Evolutionary conservation across 2,888 invertebrate species (phyloP).

Genomic region (Eupithecia centaureata): DNA sequence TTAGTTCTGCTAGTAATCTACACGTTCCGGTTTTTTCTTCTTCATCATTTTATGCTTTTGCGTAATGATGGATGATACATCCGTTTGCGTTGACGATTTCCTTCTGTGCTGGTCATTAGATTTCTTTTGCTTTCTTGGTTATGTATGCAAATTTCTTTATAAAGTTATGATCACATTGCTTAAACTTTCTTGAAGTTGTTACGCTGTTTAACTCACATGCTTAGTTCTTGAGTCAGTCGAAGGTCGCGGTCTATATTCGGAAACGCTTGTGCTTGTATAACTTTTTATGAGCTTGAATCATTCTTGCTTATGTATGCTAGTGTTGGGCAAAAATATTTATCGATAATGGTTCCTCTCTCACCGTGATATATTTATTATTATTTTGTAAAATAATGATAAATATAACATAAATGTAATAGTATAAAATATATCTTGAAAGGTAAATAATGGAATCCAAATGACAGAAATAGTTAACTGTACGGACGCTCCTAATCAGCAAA

Average conservation of each 20-base stretch:
- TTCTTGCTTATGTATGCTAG: conserved; percentile 25
- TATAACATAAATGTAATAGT: no score
- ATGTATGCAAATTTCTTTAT: no score
- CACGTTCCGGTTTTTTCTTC: conserved; percentile 5
- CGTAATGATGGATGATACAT: background rate
- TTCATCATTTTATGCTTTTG: background rate
- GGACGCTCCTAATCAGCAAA: conserved; percentile 22
- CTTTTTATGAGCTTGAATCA: conserved; percentile 53
- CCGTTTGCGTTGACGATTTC: conserved; percentile 1
- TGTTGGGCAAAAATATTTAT: conserved; percentile 20
- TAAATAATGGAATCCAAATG: background rate
- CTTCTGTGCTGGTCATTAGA: background rate
- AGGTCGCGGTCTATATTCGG: conserved; percentile 69
- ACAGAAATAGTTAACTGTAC: conserved; percentile 8
- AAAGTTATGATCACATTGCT: background rate
- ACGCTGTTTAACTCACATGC: conserved; percentile 41
- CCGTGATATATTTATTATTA: background rate
- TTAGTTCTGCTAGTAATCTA: conserved; percentile 9
- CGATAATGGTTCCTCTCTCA: background rate
- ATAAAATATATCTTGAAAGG: background rate
- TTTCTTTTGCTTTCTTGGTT: background rate
- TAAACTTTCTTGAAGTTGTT: background rate
- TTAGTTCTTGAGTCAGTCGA: conserved; percentile 60
- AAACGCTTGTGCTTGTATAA: conserved; percentile 45
- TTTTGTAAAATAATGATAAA: background rate